Conservation (phyloP, 2,888 invertebrate species). For the Saturnia japonica region DNA sequence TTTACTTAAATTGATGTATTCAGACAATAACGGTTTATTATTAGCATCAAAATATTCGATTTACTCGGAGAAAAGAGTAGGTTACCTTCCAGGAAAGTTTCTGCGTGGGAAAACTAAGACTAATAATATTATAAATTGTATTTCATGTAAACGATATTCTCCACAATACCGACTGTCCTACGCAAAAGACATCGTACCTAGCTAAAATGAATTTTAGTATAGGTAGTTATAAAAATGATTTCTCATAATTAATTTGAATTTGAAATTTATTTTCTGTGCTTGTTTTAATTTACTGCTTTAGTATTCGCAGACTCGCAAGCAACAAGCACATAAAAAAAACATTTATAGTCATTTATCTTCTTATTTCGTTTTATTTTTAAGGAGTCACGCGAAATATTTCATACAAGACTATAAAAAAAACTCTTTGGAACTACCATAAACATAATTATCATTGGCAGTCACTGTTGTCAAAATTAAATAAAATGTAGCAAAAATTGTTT, state of each 20-base stretch:
- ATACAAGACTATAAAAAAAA: constrained; percentile 10
- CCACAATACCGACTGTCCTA: background rate
- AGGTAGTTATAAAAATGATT: constrained; percentile 4
- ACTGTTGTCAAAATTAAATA: constrained; percentile 15
- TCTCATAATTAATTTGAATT: background rate
- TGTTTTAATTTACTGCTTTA: constrained; percentile 14
- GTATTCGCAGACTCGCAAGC: constrained; percentile 14
- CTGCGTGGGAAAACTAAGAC: background rate
- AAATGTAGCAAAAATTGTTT: constrained; percentile 17
- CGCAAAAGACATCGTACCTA: background rate
- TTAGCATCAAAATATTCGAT: background rate
- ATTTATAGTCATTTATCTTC: background rate
- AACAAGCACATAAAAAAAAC: constrained; percentile 21
- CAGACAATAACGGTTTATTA: background rate
- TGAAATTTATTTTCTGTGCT: constrained; percentile 7
- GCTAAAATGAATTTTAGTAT: background rate
- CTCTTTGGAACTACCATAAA: constrained; percentile 14
- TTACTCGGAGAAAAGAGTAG: background rate
- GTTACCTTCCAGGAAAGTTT: background rate
- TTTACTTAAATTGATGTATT: background rate
- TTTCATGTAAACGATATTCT: background rate
- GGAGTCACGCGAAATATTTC: constrained; percentile 7
- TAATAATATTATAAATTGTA: background rate
- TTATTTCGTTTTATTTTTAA: constrained; percentile 14
- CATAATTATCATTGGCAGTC: constrained; percentile 12